phyloP scores from a whole-genome alignment of 2,888 invertebrate species.

The Idaea aversata region DNA sequence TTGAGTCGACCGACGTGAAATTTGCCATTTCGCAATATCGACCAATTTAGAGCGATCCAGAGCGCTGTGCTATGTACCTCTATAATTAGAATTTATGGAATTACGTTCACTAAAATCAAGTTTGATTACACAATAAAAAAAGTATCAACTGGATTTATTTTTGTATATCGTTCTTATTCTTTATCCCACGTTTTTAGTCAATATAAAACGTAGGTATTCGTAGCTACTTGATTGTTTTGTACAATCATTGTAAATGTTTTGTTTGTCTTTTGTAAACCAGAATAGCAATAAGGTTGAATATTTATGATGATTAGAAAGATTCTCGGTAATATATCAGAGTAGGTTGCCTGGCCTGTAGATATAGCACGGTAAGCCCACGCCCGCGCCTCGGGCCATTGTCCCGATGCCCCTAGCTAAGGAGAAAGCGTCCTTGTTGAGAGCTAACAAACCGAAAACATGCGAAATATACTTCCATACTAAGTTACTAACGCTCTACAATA shows the following conservation, averaged over 20 bases:
- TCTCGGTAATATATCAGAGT: conserved; percentile 16
- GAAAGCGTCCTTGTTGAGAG: conserved; percentile 30
- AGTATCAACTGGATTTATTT: neutral
- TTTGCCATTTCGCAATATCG: conserved; percentile 2
- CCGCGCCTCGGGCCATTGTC: conserved; percentile 24
- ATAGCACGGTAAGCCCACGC: neutral
- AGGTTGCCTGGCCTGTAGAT: conserved; percentile 7
- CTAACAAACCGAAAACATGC: conserved; percentile 34
- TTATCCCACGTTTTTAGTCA: neutral
- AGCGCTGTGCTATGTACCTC: neutral
- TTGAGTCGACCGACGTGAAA: neutral
- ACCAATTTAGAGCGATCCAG: neutral
- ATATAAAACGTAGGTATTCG: conserved; percentile 1
- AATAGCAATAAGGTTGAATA: conserved; percentile 16
- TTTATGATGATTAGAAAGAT: conserved; percentile 19
- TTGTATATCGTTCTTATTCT: neutral
- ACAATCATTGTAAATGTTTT: conserved; percentile 8
- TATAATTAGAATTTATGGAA: neutral
- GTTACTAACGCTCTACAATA: conserved; percentile 22
- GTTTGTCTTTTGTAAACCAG: conserved; percentile 12
- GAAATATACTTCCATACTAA: conserved; percentile 26
- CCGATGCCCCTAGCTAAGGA: conserved; percentile 23
- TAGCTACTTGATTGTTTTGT: conserved; percentile 5
- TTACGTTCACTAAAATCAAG: neutral
- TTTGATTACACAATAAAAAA: neutral